Evolutionary conservation across 1,140 invertebrate species (phyloP), one percentile per base, ranked within the genome.

Genomic region (Cotesia typhae): DNA sequence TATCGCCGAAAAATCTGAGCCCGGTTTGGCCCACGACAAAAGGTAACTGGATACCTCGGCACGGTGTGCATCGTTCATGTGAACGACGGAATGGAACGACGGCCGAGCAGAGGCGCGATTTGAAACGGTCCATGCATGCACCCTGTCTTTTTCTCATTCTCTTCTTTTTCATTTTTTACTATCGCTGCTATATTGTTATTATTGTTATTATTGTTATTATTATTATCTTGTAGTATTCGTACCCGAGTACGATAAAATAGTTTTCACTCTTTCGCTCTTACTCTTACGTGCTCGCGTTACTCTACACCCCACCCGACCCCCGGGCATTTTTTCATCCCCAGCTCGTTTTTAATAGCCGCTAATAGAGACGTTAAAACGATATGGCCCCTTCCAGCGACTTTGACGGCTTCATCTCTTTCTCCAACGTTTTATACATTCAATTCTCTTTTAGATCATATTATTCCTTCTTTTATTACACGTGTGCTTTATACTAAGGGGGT

Each of bases 311-410:
- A 66, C 12, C 53, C 35, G 66, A 36, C 28, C 17, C 63, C 37
- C 67, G 37, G n/a, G 55, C 53, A 47, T 53, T 72, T 67, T 75
- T 67, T 69, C 17, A 55, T 60, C 73, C 81, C 71, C 66, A 67
- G 74, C 81, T 85, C 83, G 70, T 70, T 72, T 75, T 84, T 85
- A 86, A 86, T 86, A 85, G 84, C 81, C 80, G 83, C 84, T 85
- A 85, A 85, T 86, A 85, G 84, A 83, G 84, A 85, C 82, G 84
- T 85, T 86, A 86, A 86, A 86, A 83, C 84, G 84, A 84, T 86
- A 85, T 79, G 81, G 78, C 78, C 73, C 76, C 77, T 74, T 72
- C 72, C 78, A 47, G 61, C 82, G 80, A 81, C 80, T 82, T 78
- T 70, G 68, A 52, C 64, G 55, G 64, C 38, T 63, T 70, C 51